phyloP scores from a whole-genome alignment of 2,888 invertebrate genomes.

The Vanessa cardui region DNA sequence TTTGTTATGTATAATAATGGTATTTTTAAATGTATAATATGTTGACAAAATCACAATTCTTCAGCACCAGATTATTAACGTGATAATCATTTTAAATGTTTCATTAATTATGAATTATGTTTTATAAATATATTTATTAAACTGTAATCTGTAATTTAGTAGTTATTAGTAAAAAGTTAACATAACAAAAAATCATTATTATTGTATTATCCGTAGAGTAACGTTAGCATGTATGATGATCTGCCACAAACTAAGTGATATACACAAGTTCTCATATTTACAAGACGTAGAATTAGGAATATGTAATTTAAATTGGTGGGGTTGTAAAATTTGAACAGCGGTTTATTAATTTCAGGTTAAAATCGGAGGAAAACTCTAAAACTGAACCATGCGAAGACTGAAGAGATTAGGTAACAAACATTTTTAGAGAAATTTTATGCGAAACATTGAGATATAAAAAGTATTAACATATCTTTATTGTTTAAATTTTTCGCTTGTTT shows the following conservation, averaged over 20 bases:
- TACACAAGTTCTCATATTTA: constrained; percentile 2
- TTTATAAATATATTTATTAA: constrained; percentile 2
- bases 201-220: not conserved
- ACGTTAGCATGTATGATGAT: not conserved
- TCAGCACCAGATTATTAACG: not conserved
- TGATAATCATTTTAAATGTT: not conserved
- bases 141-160: not conserved
- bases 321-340: constrained; percentile 54
- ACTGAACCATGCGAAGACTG: constrained; percentile 61
- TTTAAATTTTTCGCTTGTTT: constrained; percentile 2
- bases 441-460: constrained; percentile 16
- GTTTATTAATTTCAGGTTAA: constrained; percentile 75
- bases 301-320: constrained; percentile 35
- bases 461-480: constrained; percentile 3
- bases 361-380: constrained; percentile 60
- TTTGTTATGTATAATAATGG: not conserved
- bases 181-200: not conserved
- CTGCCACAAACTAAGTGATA: constrained; percentile 1
- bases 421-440: constrained; percentile 29
- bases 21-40: not conserved
- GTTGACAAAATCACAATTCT: constrained; percentile 1
- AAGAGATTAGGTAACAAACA: constrained; percentile 57
- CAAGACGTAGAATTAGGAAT: constrained; percentile 12
- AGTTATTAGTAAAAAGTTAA: not conserved
- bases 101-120: constrained; percentile 4